A percentile compares a stretch with the other conserved stretches of the same genome.
Conservation (phyloP, 1,140 invertebrate genomes). For the Calephelis nemesis region DNA sequence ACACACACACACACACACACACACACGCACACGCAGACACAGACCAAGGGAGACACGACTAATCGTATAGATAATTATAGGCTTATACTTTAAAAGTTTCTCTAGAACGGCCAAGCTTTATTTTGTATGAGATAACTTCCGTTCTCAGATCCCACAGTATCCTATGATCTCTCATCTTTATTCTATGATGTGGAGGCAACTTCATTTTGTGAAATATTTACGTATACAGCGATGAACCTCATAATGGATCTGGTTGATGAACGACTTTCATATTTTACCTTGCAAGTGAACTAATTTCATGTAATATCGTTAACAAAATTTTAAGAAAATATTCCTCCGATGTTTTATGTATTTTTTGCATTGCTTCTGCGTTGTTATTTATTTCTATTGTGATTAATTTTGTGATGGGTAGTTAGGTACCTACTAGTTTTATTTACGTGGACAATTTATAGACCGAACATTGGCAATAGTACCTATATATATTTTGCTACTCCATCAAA, state of each 20-base stretch:
- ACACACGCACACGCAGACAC: no score
- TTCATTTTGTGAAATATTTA: constrained; percentile 51
- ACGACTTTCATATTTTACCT: constrained; percentile 31
- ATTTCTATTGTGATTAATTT: no score
- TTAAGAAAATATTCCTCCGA: background rate
- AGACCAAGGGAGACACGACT: no score
- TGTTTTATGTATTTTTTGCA: no score
- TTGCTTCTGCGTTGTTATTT: no score
- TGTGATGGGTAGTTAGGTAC: no score
- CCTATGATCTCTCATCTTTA: constrained; percentile 58
- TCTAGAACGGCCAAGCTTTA: constrained; percentile 6
- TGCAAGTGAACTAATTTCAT: background rate
- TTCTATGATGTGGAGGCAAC: constrained; percentile 52
- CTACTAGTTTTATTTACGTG: no score
- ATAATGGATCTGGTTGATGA: constrained; percentile 43
- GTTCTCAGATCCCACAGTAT: constrained; percentile 23
- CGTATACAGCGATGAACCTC: constrained; percentile 43
- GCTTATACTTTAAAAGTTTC: constrained; percentile 22
- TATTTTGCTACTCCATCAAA: no score
- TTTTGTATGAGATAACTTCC: constrained; percentile 28
- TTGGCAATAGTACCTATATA: no score
- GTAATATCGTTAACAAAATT: background rate
- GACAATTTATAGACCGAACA: no score
- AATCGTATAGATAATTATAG: background rate
- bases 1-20: no score